Evolutionary conservation across 2,113 vertebrate genomes (phyloP).

Genomic region (Odontesthes bonariensis): DNA sequence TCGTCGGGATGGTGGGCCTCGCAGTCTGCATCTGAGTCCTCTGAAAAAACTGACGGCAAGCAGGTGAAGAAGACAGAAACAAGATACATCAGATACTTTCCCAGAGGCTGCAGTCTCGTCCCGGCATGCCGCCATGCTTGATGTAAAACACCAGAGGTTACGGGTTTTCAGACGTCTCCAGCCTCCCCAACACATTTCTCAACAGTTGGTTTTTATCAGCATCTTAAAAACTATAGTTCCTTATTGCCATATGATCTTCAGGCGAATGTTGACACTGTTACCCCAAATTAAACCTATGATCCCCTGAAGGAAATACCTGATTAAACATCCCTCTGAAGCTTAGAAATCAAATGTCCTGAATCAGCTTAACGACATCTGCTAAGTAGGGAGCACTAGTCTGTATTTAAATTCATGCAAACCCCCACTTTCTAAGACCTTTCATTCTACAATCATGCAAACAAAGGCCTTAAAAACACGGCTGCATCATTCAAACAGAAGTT

Average conservation of each 20-base stretch:
- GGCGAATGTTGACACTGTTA: not conserved
- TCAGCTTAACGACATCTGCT: slow-evolving; percentile 2
- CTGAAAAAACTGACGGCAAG: slow-evolving; percentile 90
- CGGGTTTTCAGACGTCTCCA: not conserved
- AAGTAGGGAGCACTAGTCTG: not conserved
- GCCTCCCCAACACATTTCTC: slow-evolving; percentile 18
- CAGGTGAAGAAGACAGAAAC: slow-evolving; percentile 26
- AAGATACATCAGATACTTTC: slow-evolving; percentile 10
- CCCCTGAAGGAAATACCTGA: not conserved
- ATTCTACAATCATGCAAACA: slow-evolving; percentile 5
- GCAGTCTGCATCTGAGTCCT: slow-evolving; percentile 95
- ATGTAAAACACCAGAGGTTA: slow-evolving; percentile 17
- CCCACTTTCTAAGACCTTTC: slow-evolving; percentile 5
- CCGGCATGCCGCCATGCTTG: slow-evolving; percentile 12
- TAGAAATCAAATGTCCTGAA: slow-evolving; percentile 1
- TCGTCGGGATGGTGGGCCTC: slow-evolving; percentile 91
- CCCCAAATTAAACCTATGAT: slow-evolving; percentile 12
- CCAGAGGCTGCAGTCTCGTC: slow-evolving; percentile 11
- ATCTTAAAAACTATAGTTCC: not conserved
- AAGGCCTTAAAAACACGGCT: slow-evolving; percentile 7
- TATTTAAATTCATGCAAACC: slow-evolving; percentile 9
- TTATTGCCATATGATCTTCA: not conserved
- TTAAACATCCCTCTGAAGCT: slow-evolving; percentile 8
- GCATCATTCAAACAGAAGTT: not conserved
- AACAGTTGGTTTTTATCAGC: slow-evolving; percentile 30